Percentiles rank a stretch among this genome's conserved stretches.
These are phyloP conservation scores for Panthera uncia DNA, from an alignment of 2,113 vertebrate genomes.

Conservation along the genomic window DNA sequence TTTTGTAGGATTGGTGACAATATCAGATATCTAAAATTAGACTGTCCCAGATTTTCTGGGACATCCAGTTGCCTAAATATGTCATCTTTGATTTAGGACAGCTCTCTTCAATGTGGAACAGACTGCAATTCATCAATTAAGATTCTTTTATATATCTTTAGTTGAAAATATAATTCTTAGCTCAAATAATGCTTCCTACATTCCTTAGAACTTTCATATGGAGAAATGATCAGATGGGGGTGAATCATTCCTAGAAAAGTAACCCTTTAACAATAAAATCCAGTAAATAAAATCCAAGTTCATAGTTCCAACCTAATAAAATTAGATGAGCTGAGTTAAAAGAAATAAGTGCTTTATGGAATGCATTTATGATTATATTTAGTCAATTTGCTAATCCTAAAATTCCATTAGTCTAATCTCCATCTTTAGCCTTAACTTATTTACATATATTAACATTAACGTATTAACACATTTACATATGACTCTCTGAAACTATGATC, in stretches of 20 bases:
- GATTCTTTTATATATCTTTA: constrained; percentile 15
- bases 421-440: neutral
- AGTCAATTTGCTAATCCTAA: neutral
- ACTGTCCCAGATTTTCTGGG: neutral
- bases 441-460: too few species aligned
- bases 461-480: neutral
- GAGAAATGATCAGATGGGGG: neutral
- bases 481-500: neutral
- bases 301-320: neutral
- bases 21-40: constrained; percentile 4
- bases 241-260: constrained; percentile 24
- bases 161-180: constrained; percentile 16
- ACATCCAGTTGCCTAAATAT: constrained; percentile 3
- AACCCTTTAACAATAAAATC: constrained; percentile 21
- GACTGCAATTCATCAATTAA: constrained; percentile 35
- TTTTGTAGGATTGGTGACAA: neutral
- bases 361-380: neutral
- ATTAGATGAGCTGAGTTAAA: neutral
- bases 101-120: neutral
- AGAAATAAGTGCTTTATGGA: neutral
- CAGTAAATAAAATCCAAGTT: neutral
- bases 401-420: neutral
- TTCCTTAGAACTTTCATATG: constrained; percentile 18
- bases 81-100: constrained; percentile 36
- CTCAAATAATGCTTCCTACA: constrained; percentile 24